Conservation (phyloP, 2,113 vertebrate species). For the Mus musculus region GRCm39 chr8:90020001-90020500, state of each 20-base stretch:
- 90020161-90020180: not conserved
- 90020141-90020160: not conserved
- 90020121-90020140: accelerated
- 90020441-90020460: not conserved
- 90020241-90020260: not conserved
- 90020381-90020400: not conserved
- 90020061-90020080: constrained; percentile 20
- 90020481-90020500: not conserved
- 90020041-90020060: constrained; percentile 7
- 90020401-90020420: not conserved
- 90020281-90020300: accelerated
- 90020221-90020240: no score
- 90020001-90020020: constrained; percentile 66
- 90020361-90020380: not conserved
- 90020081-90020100: constrained; percentile 8
- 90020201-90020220: no score
- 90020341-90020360: not conserved
- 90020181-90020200: not conserved
- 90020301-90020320: not conserved
- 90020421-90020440: not conserved
- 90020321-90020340: not conserved
- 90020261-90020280: not conserved
- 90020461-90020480: not conserved
- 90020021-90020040: constrained; percentile 45
- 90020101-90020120: not conserved